phyloP scores from a whole-genome alignment of 2,888 invertebrate genomes.

The Cosmia trapezina region DNA sequence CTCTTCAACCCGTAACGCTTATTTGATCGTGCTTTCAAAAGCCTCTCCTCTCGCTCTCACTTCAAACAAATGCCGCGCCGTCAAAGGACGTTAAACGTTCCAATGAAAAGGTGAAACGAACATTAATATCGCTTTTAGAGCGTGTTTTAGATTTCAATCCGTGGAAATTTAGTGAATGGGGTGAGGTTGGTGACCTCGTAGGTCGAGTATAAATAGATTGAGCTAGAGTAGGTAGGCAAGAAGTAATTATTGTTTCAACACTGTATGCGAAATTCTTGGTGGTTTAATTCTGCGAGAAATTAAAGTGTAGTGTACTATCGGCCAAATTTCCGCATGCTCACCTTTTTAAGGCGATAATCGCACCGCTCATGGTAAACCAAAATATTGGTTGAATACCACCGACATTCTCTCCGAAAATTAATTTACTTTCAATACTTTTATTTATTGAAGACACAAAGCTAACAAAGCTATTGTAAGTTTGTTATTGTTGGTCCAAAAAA shows the following conservation, averaged over 20 bases:
- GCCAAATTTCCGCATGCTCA: too few species aligned
- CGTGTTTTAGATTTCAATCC: slow-evolving; percentile 45
- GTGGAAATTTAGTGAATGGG: slow-evolving; percentile 23
- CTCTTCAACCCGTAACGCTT: slow-evolving; percentile 14
- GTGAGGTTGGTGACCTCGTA: slow-evolving; percentile 2
- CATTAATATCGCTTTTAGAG: slow-evolving; percentile 42
- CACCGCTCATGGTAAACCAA: not conserved
- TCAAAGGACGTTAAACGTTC: slow-evolving; percentile 44
- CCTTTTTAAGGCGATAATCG: too few species aligned
- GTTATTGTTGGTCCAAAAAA: too few species aligned
- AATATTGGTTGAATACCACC: not conserved
- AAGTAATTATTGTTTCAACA: not conserved
- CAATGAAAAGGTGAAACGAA: slow-evolving; percentile 35
- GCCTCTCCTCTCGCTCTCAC: slow-evolving; percentile 21
- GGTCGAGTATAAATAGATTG: not conserved
- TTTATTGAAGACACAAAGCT: too few species aligned
- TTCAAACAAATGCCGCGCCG: slow-evolving; percentile 38
- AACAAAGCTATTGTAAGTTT: too few species aligned
- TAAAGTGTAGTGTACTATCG: too few species aligned
- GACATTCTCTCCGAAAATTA: not conserved
- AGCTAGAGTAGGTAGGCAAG: not conserved
- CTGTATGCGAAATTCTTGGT: not conserved
- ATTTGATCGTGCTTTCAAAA: slow-evolving; percentile 45
- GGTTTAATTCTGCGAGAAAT: not conserved
- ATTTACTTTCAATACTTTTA: too few species aligned